phyloP scores from a whole-genome alignment of 2,888 invertebrate genomes.

The Ophion costatus region DNA sequence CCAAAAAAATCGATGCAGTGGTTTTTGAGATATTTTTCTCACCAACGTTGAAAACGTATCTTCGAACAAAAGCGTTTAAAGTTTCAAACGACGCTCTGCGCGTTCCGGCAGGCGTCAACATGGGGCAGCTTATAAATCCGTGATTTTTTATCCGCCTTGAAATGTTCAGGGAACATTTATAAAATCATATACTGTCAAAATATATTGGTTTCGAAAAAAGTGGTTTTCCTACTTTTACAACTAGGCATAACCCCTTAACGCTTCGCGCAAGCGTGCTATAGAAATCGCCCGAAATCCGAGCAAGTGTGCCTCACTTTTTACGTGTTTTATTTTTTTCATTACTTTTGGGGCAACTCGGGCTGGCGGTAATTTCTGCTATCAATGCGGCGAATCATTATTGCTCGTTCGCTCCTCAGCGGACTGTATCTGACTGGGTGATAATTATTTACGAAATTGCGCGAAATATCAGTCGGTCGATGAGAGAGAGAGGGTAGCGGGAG shows the following conservation, averaged over 20 bases:
- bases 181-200: too few species aligned
- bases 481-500: slow-evolving; percentile 30
- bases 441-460: slow-evolving; percentile 70
- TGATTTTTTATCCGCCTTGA: too few species aligned
- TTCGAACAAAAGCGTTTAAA: too few species aligned
- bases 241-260: not conserved
- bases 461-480: slow-evolving; percentile 62
- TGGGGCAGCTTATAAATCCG: too few species aligned
- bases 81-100: too few species aligned
- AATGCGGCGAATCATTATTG: slow-evolving; percentile 60
- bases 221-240: too few species aligned
- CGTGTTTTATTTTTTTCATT: not conserved
- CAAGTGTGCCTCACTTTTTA: not conserved
- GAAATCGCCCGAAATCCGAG: not conserved
- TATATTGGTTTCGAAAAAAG: too few species aligned
- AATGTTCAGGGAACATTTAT: too few species aligned
- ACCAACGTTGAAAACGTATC: too few species aligned
- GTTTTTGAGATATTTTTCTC: too few species aligned
- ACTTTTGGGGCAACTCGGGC: slow-evolving; percentile 23
- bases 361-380: slow-evolving; percentile 58
- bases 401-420: slow-evolving; percentile 17
- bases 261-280: not conserved
- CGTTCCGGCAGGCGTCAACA: too few species aligned
- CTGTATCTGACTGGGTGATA: slow-evolving; percentile 66
- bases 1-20: too few species aligned